Base-by-base conservation (phyloP, 1,140 invertebrate species). In the Drosophila carrolli region DNA sequence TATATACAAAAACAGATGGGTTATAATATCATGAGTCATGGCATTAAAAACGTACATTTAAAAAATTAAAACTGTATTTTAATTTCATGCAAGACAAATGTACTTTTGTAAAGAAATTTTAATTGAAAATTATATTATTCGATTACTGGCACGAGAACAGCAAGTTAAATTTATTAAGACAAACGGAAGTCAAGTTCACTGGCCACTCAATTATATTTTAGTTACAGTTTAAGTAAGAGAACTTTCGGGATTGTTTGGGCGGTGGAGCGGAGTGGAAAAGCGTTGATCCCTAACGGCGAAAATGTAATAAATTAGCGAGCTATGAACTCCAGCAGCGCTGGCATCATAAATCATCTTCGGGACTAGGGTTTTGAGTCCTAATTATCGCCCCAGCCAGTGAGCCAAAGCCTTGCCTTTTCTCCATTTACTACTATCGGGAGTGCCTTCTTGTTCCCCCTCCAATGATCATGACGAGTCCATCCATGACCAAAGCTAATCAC, bases 281-380 rank as follows among this genome's bases (percentile, higher is more conserved):
- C 41, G 59, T 9, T 14, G 41, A 60, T 56, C 44, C 59, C 60
- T 50, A 38, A 14, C 54, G 37, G 61, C 47, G 59, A 38, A 43
- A 66, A 29, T 59, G 55, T 79, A 88, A 88, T 74, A 82, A 86
- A 86, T 86, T 78, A 85, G 66, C 61, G 44, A 47, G 71, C 66
- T 41, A 27, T 56, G 80, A 82, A 82, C 80, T 80, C 32, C 29
- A 47, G 44, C 50, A 55, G 41, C 32, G 47, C 61, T 68, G 58
- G 68, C 71, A 76, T 82, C 71, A 86, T 86, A 86, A 86, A 86
- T 86, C 83, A 86, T 86, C 59, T 88, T 76, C 51, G 72, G 61
- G 46, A 32, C 81, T 77, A 57, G 72, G 51, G 60, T 37, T 48
- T 73, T 47, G 57, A 54, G 48, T 73, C 65, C 81, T 89, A 89